Base-by-base conservation (phyloP, 2,797 vertebrate species). In the Rhinatrema bivittatum region DNA sequence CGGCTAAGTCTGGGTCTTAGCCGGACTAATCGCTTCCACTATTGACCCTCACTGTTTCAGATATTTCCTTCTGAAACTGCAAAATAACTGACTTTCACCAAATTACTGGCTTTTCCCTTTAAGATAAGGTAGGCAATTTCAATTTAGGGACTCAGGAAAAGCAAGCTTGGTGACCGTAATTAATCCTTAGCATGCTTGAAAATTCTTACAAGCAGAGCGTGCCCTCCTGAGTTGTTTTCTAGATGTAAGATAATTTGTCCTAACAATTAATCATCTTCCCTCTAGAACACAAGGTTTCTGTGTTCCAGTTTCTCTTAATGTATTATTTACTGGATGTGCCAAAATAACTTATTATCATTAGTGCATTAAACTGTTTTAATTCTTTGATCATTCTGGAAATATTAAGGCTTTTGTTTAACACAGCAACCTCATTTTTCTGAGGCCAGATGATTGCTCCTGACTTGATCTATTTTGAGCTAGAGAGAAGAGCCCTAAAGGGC, bases 381-480 rank as follows among this genome's bases (percentile, higher is more conserved):
- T 60, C 53, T 45, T 29, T 15, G 23, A 64, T 34, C 38, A 56
- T 39, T 2, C 12, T 16, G n/a, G 29, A 39, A 44, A n/a, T 50
- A 46, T 50, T 56, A 52, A 45, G 54, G 35, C 39, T 39, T 53
- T 72, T 62, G 39, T 56, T 74, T 60, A 58, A 51, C 49, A 54
- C 38, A 22, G 45, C 41, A 35, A 61, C 25, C 51, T 47, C 35
- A 50, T 62, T 62, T 46, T 68, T 68, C 49, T 49, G 12, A 12
- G 40, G 53, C 52, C 54, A 65, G 23, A 32, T 54, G 50, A 70
- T 58, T 60, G 50, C 32, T 72, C 47, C 54, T 9, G 48, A 59
- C 53, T 72, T 65, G 63, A 50, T 76, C 67, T 81, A 59, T 73
- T 77, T 72, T 51, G 65, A 75, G 54, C 53, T 46, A 60, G 69